Evolutionary conservation across 53 echinoderm and acorn worm species (phyloP), one percentile per base, ranked within the genome.

Genomic region (Paracentrotus lividus): DNA sequence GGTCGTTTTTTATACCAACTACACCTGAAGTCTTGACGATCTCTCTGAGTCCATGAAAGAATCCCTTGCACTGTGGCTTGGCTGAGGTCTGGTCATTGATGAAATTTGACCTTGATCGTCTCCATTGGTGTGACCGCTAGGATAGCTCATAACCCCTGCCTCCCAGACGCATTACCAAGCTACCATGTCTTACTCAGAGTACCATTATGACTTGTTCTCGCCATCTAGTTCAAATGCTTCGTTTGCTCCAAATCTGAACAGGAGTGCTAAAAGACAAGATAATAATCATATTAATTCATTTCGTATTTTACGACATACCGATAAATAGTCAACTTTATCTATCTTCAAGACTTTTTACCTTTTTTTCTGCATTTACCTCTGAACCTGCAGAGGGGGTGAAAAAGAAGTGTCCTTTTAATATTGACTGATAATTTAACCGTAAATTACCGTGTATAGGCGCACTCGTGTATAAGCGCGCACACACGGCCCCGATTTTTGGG

Each of bases 71-170:
- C 90, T 92, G 97, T 24, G 99, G 99, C 57, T 97, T 98, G 42
- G 95, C 90, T 29, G 97, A 96, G 21, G 99, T 98, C 88, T 98
- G 99, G 69, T 98, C 99, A 43, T 98, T 96, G 94, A 98, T 98
- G 85, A 98, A n/a, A 98, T 78, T 98, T 98, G 60, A 98, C 99
- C 91, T 98, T 98, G 77, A 98, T 33, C 26, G 99, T 98, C 76
- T 98, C 99, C 99, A 98, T 98, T 1, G 99, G 99, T 29, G 99
- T 98, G 66, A 98, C 99, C 24, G 99, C 99, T 34, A 98, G 55
- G 72, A 98, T 98, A 75, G 99, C 99, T 59, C 97, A 96, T 97
- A 69, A 98, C 99, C 12, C 99, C 98, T 23, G 99, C n/a, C 99
- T 2, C 99, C 99, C 4, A 98, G 96, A 94, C 99, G 97, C 33